Conservation (phyloP, 92 coral and sea anemone genomes). For the Heteractis magnifica region DNA sequence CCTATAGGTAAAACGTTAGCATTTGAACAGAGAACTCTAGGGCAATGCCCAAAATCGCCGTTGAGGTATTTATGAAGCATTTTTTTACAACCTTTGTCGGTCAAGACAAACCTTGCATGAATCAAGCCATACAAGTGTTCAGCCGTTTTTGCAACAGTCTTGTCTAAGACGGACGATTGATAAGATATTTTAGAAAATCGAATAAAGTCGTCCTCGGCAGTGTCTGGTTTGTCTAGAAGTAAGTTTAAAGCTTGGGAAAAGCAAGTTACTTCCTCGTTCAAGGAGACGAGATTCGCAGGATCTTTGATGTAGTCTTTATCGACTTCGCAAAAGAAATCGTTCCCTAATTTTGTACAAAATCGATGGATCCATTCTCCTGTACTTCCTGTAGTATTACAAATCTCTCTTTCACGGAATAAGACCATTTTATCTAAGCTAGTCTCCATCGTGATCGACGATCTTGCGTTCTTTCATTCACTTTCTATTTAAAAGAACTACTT, state of each 20-base stretch:
- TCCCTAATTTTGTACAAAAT: conserved; percentile 81
- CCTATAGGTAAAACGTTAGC: conserved; percentile 69
- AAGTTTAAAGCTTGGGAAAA: conserved; percentile 66
- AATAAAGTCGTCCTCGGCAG: conserved; percentile 44
- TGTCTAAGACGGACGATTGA: conserved; percentile 44
- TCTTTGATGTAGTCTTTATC: conserved; percentile 80
- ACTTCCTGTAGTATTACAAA: conserved; percentile 28
- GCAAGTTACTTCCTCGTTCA: conserved; percentile 69
- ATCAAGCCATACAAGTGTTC: conserved; percentile 76
- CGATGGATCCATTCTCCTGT: conserved; percentile 77
- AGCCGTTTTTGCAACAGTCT: conserved; percentile 57
- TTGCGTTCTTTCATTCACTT: conserved; percentile 12
- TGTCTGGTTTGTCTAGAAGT: conserved; percentile 57
- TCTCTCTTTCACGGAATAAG: conserved; percentile 38
- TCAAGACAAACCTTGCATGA: conserved; percentile 75
- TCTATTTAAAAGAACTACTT: background rate
- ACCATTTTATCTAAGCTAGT: conserved; percentile 47
- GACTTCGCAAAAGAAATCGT: conserved; percentile 86
- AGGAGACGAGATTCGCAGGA: conserved; percentile 74
- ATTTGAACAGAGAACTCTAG: conserved; percentile 72
- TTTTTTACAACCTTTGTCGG: conserved; percentile 78
- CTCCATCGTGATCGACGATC: conserved; percentile 15
- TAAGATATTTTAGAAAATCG: conserved; percentile 51
- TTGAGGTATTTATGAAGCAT: conserved; percentile 74
- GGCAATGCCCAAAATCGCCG: conserved; percentile 86